Percentiles rank a stretch among this genome's conserved stretches.
Conservation (phyloP, 1,140 invertebrate species). For the Aradophagus sp. region DNA sequence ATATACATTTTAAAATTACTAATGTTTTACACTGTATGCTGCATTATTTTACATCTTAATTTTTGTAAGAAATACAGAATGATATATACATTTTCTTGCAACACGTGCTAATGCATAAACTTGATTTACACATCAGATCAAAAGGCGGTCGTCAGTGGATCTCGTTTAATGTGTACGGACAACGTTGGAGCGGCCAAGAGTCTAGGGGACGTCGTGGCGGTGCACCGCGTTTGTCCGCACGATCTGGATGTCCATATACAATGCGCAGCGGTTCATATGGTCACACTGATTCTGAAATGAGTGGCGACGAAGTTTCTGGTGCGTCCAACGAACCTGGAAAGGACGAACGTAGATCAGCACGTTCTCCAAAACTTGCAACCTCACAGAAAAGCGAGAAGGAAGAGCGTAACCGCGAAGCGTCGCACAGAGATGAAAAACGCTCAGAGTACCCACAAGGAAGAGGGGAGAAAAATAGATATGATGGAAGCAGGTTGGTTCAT, state of each 20-base stretch:
- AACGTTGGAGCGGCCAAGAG: slow-evolving; percentile 68
- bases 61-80: no score
- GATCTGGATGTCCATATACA: slow-evolving; percentile 64
- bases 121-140: slow-evolving; percentile 53
- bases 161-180: slow-evolving; percentile 64
- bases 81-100: no score
- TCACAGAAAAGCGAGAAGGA: slow-evolving; percentile 77
- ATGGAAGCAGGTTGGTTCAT: slow-evolving; percentile 58
- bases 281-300: slow-evolving; percentile 78
- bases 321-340: slow-evolving; percentile 74
- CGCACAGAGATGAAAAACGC: slow-evolving; percentile 67
- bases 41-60: no score
- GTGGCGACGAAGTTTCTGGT: slow-evolving; percentile 76
- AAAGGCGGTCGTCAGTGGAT: slow-evolving; percentile 59
- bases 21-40: no score
- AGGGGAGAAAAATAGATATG: slow-evolving; percentile 66
- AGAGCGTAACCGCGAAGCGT: slow-evolving; percentile 71
- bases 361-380: slow-evolving; percentile 69
- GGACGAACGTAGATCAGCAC: slow-evolving; percentile 70
- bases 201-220: slow-evolving; percentile 67
- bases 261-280: slow-evolving; percentile 70
- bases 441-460: slow-evolving; percentile 57
- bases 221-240: slow-evolving; percentile 54
- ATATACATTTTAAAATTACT: no score
- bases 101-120: neutral